Evolutionary conservation across 2,113 vertebrate genomes (phyloP), one percentile per base, ranked within the genome.

Genomic region (Ictalurus punctatus): DNA sequence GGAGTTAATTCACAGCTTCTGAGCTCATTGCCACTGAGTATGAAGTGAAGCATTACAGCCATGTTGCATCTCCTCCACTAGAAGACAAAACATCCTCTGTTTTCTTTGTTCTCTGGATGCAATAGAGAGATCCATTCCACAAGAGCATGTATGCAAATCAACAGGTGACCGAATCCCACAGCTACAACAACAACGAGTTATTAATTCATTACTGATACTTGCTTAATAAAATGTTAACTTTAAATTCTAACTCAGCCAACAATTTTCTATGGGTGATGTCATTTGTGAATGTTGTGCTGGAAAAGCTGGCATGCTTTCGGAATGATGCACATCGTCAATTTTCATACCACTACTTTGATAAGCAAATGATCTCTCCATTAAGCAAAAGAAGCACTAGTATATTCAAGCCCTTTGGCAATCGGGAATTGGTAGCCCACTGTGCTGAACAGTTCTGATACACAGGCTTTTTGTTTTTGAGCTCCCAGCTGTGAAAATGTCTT

Each of bases 311-410:
- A 34, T 65, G 17, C 52, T 63, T 48, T 27, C 4, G 27, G 34
- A 54, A 81, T 10, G 17, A 82, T 71, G 63, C 4, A 67, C 30
- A 87, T 52, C 21, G 40, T 82, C 16, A 21, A 37, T 37, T 82
- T 82, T 37, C 78, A 87, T 82, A 56, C n/a, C 0, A 25, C 83
- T 88, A 87, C 86, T 91, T 91, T 90, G 86, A 88, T 86, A 91
- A 84, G 69, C 90, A 91, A 91, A 91, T 89, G 0, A 86, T 76
- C 67, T 86, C 40, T 78, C 67, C 34, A n/a, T 88, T 88, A 89
- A 85, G 73, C 90, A 91, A 91, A 89, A 67, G 81, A 65, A 81
- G 54, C 48, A 59, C 37, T 48, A n/a, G 21, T 54, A 67, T 61
- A 84, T 48, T 74, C 19, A 44, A 74, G 34, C 34, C 37, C 48